phyloP scores from a whole-genome alignment of 2,888 invertebrate species.

The Orthosia incerta region DNA sequence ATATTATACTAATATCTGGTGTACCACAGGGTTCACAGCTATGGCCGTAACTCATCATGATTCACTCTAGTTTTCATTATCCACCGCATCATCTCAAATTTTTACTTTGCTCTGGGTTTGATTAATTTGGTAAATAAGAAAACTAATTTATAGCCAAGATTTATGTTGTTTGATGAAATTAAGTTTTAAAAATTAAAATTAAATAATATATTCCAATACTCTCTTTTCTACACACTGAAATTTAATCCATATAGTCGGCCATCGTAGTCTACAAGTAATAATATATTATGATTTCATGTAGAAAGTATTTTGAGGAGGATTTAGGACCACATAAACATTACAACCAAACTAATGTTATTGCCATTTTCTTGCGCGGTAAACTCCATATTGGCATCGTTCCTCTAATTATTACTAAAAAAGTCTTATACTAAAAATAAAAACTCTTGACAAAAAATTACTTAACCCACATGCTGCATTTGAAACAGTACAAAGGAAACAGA shows the following conservation, averaged over 20 bases:
- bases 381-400: neutral
- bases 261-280: neutral
- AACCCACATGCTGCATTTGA: neutral
- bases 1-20: neutral
- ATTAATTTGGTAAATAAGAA: neutral
- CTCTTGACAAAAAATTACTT: neutral
- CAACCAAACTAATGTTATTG: conserved; percentile 28
- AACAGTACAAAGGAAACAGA: neutral
- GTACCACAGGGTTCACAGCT: conserved; percentile 19
- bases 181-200: no score
- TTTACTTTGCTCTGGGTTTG: neutral
- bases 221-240: no score
- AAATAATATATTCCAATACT: no score
- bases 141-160: neutral
- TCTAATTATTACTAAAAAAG: neutral
- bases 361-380: conserved; percentile 21
- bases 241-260: neutral
- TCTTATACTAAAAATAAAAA: neutral
- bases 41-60: conserved; percentile 9
- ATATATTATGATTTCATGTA: neutral
- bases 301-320: neutral
- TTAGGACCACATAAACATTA: conserved; percentile 8
- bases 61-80: neutral
- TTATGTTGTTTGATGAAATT: neutral
- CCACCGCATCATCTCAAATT: neutral